Base-by-base conservation (phyloP, 1,140 invertebrate species). In the Musca vetustissima region DNA sequence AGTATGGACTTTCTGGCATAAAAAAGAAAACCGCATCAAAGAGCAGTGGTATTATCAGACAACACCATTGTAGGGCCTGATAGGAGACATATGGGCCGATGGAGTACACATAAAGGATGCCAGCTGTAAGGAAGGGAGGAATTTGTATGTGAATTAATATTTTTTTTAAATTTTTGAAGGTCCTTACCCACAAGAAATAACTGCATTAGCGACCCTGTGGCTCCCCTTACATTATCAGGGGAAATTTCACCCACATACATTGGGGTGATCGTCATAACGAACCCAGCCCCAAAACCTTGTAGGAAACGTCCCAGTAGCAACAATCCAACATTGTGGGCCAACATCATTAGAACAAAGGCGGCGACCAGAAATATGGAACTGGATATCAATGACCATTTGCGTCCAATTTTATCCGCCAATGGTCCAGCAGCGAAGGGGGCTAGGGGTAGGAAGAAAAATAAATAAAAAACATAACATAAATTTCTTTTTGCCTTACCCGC, bases 201-300 rank as follows among this genome's bases (percentile, higher is more conserved):
- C 75, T 96, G 92, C 70, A 94, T 88, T 68, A 93, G 89, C 0
- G 93, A 92, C 9, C 93, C 93, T 0, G 95, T 82, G 1, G 90
- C 86, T 13, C 94, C 94, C 72, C 94, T 85, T 0, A 91, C 76
- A 73, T 88, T 83, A 83, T 89, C 83, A 73, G 93, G 92, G 3
- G 93, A 89, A 53, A 95, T 94, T 85, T 96, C 94, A 25, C 93
- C 92, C 68, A 93, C 88, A 79, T 96, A 96, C 87, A 95, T 92
- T 0, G 93, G 93, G 2, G 89, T 85, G 19, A 89, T 87, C 0
- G 93, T 91, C 79, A 92, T 93, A 0, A 90, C 84, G 73, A 91
- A 87, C 1, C 93, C 91, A 1, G 91, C 85, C 4, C 86, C 88
- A 11, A 94, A 75, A n/a, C 94, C 94, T 75, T 87, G 87, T 2